Evolutionary conservation across 2,113 vertebrate genomes (phyloP).

Genomic region (Lagopus leucura): DNA sequence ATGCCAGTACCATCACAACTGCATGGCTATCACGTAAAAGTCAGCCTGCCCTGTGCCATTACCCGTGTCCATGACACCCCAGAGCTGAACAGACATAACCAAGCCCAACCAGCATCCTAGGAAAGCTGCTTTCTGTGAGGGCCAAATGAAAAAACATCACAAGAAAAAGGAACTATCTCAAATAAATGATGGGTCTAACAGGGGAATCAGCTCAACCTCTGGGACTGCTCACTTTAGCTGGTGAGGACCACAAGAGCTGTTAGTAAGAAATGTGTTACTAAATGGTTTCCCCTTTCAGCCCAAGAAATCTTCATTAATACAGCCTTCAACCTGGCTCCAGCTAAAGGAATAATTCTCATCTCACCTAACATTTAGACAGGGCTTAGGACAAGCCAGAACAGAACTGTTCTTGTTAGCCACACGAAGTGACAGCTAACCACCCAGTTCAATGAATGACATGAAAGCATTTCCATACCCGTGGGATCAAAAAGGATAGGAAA

Average conservation of each 20-base stretch:
- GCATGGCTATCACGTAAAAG: not conserved
- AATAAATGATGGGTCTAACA: not conserved
- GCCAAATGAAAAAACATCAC: not conserved
- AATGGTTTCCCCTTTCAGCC: not conserved
- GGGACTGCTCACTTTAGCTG: not conserved
- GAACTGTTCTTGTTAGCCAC: not conserved
- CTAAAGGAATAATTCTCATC: not conserved
- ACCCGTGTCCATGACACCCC: slow-evolving; percentile 33
- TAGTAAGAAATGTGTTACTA: not conserved
- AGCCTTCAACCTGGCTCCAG: not conserved
- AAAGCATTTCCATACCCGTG: slow-evolving; percentile 6
- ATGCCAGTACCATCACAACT: not conserved
- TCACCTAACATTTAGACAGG: not conserved
- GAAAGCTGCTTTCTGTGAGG: slow-evolving; percentile 32
- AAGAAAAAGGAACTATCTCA: not conserved
- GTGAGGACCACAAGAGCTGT: not conserved
- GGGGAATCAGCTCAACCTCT: not conserved
- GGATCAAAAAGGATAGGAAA: slow-evolving; percentile 25
- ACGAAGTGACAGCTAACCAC: slow-evolving; percentile 42
- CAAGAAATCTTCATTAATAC: not conserved
- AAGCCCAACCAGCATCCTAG: slow-evolving; percentile 8
- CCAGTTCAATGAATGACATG: slow-evolving; percentile 20
- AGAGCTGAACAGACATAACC: slow-evolving; percentile 21
- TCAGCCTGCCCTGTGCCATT: not conserved
- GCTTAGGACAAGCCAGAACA: not conserved